Base-by-base conservation (phyloP, 30 jellyfish, hydroid and myxozoan genomes). In the Hydra vulgaris region DNA sequence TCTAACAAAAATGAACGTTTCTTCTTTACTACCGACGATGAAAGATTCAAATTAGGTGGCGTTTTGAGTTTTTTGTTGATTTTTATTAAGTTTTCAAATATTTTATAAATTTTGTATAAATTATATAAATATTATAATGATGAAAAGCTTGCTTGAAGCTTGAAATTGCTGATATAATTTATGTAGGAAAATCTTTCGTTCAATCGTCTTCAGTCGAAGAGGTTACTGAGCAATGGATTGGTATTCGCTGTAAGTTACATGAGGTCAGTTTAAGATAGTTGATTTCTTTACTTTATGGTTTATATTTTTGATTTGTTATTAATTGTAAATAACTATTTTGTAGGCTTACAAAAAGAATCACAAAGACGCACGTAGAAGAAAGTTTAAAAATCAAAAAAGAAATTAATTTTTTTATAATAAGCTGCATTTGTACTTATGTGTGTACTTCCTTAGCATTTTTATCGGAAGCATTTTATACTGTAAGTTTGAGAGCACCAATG, bases 281-380 rank as follows among this genome's bases (percentile, higher is more conserved):
- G 75, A 27, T 68, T 68, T 68, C 23, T 68, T 7, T 15, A 1
- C 4, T 68, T 1, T 8, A 20, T 4, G 3, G 21, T 68, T 25
- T 1, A 1, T 68, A 20, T 68, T 27, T 1, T 15, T 20, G 23
- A 20, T 68, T 17, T 61, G 72, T 17, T 61, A 17, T 61, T 17
- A 61, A 61, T 61, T 61, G 18, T 0, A 61, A 70, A 22, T 69
- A 71, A 40, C 61, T 40, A 40, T 23, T 74, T 80, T 70, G 1
- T 53, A 86, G 95, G 89, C 82, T 67, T 86, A 22, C 77, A 81
- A 77, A 77, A 86, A 77, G 66, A 86, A 86, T 26, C 90, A 81
- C 82, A 86, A 86, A 86, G 95, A 86, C 74, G 85, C 95, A 15
- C 23, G 80, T n/a, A 81, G 95, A 76, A 84, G 89, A 4, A 40